Percentiles rank a stretch among this genome's conserved stretches.
phyloP scores from a whole-genome alignment of 1,140 invertebrate species.

The Xylocopa sonorina region DNA sequence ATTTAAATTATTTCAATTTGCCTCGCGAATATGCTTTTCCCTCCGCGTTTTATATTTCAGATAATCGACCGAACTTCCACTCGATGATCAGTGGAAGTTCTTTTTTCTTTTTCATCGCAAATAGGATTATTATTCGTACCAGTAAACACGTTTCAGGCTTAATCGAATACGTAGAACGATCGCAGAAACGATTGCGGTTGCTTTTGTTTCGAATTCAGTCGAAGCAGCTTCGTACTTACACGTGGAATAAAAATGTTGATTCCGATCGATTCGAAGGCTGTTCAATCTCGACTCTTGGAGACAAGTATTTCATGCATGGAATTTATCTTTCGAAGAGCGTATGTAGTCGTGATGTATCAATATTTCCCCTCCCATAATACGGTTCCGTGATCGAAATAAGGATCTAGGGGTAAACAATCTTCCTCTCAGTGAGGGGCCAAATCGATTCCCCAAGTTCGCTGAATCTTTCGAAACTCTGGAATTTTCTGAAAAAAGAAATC shows the following conservation, averaged over 20 bases:
- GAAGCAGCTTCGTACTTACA: neutral
- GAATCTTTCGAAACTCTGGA: too few relatives aligned
- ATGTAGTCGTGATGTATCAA: neutral
- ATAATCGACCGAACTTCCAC: too few relatives aligned
- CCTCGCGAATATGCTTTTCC: neutral
- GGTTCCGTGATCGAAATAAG: neutral
- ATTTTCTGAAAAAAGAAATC: too few relatives aligned
- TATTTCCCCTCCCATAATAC: conserved; percentile 9
- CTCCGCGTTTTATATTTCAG: too few relatives aligned
- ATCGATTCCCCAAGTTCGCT: neutral
- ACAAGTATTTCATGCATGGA: neutral
- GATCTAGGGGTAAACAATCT: conserved; percentile 4
- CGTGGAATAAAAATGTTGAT: neutral
- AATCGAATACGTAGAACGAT: too few relatives aligned
- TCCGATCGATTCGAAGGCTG: too few relatives aligned
- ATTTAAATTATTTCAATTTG: neutral
- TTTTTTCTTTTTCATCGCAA: too few relatives aligned
- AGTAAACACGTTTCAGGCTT: too few relatives aligned
- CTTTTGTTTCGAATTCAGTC: neutral
- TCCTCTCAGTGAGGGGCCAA: neutral
- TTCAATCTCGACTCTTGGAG: neutral
- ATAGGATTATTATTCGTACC: too few relatives aligned
- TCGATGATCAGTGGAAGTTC: too few relatives aligned
- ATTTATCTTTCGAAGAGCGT: neutral
- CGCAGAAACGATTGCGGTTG: neutral